These are phyloP conservation scores for Astyanax mexicanus DNA, from an alignment of 2,797 vertebrate genomes.

Conservation along the genomic window DNA sequence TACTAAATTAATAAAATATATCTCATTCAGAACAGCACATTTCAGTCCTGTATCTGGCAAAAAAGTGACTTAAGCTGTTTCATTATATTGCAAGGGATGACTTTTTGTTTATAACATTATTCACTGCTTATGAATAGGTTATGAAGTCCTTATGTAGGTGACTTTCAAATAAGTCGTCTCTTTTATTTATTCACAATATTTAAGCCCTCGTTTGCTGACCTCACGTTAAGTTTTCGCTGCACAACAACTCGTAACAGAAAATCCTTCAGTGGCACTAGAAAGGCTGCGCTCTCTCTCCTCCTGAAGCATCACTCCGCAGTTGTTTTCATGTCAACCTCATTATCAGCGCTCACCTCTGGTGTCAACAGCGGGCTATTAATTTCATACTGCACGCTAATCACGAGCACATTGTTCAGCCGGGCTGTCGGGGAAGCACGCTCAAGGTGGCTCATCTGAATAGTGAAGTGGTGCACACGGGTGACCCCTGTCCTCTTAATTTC, in stretches of 20 bases:
- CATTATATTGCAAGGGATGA: too few species aligned
- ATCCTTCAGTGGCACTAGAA: not conserved
- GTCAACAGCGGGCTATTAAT: slow-evolving; percentile 51
- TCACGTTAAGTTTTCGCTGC: not conserved
- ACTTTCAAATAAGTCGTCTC: too few species aligned
- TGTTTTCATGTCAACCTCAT: slow-evolving; percentile 50
- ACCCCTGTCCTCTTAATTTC: slow-evolving; percentile 48
- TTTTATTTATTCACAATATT: not conserved
- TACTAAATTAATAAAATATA: too few species aligned
- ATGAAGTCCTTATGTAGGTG: too few species aligned
- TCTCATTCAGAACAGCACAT: too few species aligned
- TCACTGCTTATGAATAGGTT: too few species aligned
- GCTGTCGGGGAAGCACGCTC: slow-evolving; percentile 69
- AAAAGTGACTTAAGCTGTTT: too few species aligned
- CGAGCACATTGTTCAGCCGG: slow-evolving; percentile 66
- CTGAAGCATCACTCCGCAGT: slow-evolving; percentile 15
- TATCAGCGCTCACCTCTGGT: slow-evolving; percentile 51
- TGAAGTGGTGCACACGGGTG: slow-evolving; percentile 54
- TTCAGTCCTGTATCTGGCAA: too few species aligned
- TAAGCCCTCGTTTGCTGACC: not conserved
- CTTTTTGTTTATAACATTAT: too few species aligned
- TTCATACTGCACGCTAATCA: slow-evolving; percentile 66
- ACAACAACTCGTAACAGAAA: not conserved
- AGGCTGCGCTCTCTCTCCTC: not conserved
- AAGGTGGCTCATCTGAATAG: slow-evolving; percentile 71